Evolutionary conservation across 1,140 invertebrate species (phyloP).

Genomic region (Diorhabda carinulata): DNA sequence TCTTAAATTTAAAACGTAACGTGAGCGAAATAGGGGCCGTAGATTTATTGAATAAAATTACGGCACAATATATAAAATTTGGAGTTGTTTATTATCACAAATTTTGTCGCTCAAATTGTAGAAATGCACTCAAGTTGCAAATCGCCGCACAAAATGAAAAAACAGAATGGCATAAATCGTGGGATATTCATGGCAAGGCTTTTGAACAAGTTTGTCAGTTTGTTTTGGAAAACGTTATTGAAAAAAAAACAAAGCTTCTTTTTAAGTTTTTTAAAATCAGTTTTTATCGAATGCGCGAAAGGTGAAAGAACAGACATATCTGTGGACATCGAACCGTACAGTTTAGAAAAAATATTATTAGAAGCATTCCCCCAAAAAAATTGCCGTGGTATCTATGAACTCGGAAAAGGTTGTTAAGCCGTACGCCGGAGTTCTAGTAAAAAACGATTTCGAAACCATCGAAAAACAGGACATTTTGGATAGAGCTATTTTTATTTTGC

Average conservation of each 20-base stretch:
- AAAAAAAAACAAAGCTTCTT: conserved; percentile 6
- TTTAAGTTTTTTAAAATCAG: conserved; percentile 5
- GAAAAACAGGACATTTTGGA: conserved; percentile 25
- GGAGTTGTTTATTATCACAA: too few species aligned
- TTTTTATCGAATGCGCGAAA: background rate
- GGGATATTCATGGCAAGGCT: too few species aligned
- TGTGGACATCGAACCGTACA: conserved; percentile 1
- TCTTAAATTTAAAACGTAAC: background rate
- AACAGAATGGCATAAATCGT: too few species aligned
- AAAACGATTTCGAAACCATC: conserved; percentile 25
- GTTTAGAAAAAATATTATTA: conserved; percentile 20
- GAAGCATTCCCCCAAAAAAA: conserved; percentile 14
- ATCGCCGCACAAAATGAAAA: too few species aligned
- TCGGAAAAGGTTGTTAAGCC: conserved; percentile 25
- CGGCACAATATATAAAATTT: too few species aligned
- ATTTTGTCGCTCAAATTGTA: too few species aligned
- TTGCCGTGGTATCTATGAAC: conserved; percentile 14
- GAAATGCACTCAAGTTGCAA: too few species aligned
- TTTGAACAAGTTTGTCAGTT: too few species aligned
- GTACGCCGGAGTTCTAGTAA: conserved; percentile 18
- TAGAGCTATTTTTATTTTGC: conserved; percentile 25
- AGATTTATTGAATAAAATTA: too few species aligned
- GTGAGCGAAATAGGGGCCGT: too few species aligned
- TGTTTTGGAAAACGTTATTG: conserved; percentile 7
- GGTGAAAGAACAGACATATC: background rate